Evolutionary conservation across 2,113 vertebrate genomes (phyloP).

Genomic region (Mus pahari): DNA sequence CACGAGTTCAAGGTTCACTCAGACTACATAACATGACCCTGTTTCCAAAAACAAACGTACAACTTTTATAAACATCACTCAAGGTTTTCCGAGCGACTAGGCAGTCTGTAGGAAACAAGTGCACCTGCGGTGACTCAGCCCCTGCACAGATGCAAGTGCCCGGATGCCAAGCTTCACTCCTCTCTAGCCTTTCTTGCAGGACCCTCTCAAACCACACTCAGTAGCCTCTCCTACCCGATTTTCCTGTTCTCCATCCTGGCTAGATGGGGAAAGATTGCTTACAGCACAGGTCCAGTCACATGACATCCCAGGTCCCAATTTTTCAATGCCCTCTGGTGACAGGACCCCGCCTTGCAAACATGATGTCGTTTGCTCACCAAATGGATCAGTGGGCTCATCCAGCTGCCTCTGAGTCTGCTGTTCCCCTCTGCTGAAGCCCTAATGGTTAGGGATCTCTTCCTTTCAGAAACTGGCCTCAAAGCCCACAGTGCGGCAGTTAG

Average conservation of each 20-base stretch:
- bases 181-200: neutral
- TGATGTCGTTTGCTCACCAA: neutral
- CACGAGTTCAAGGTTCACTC: neutral
- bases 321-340: neutral
- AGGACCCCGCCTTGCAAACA: neutral
- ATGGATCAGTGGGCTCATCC: neutral
- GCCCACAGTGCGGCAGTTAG: no score
- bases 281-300: neutral
- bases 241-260: neutral
- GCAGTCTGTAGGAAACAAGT: conserved; percentile 16
- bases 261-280: neutral
- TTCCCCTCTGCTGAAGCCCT: neutral
- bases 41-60: neutral
- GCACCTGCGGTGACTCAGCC: conserved; percentile 1
- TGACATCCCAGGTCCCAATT: neutral
- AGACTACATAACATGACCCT: no score
- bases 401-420: neutral
- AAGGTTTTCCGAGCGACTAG: neutral
- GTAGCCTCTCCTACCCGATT: neutral
- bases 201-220: neutral
- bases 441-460: conserved; percentile 19
- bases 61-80: neutral
- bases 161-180: neutral
- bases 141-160: neutral
- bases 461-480: conserved; percentile 11